Evolutionary conservation across 2,113 vertebrate genomes (phyloP), one percentile per base, ranked within the genome.

Genomic region (Equus quagga): DNA sequence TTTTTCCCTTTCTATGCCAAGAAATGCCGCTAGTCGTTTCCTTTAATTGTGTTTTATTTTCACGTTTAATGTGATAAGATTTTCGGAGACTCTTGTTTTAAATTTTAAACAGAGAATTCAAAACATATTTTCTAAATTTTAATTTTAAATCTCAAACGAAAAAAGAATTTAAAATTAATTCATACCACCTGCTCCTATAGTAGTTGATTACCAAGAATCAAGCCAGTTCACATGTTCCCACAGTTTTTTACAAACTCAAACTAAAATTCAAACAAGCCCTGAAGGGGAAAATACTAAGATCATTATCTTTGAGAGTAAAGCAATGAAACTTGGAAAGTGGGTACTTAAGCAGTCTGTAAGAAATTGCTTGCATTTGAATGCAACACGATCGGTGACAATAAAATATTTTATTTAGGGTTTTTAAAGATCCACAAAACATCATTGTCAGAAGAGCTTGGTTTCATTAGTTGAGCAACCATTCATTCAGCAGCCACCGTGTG

Each of bases 121-220:
- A 67, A 91, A 78, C 0, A 70, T 75, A 90, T 79, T 96, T 94
- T 46, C 58, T 83, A 58, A 79, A 62, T 95, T 91, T 96, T 91
- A 93, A 81, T 78, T 96, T 91, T 95, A 91, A 91, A 96, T 83
- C 31, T 89, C 49, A 91, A 87, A 89, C 69, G 8, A 78, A 64
- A 87, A 90, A 65, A 56, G 9, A 92, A 95, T 85, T 82, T 49
- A 78, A 85, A 91, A 82, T 94, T 96, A 92, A 97, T 24, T 86
- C 36, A 80, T n/a, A 60, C 23, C 44, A 64, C 58, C 76, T 95
- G 49, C 64, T 86, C 24, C n/a, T 90, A 46, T 54, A 70, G 23
- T 62, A 82, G 24, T 70, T 80, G 36, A 89, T 79, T 78, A 31
- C 82, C 9, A 92, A 91, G 17, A 89, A 79, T 86, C 21, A 96